Evolutionary conservation across 2,888 invertebrate genomes (phyloP), one percentile per base, ranked within the genome.

Genomic region (Pollenia labialis): DNA sequence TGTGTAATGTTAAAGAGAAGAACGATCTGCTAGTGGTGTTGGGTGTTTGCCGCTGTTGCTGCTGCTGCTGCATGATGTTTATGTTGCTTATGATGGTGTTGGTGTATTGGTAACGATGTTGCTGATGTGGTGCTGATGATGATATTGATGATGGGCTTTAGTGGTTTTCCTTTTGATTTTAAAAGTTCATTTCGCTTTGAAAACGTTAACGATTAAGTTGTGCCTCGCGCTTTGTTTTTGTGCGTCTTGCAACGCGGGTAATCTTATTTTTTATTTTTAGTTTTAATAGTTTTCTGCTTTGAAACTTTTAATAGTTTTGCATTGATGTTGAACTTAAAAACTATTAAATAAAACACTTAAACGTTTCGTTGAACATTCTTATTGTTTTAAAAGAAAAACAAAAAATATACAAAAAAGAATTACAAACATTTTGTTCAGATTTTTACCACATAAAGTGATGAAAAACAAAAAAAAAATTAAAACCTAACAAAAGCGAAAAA

Each of bases 151-250:
- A 89, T 89, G 90, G 92, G 91, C 91, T 91, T 89, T 91, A 90
- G 91, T 90, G 92, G 92, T 92, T 92, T 91, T 92, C 92, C 92
- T 93, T 93, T 93, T 92, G 91, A 91, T 92, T 92, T 93, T 90
- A 90, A 90, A 92, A 92, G 89, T 91, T 93, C 93, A 92, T 92
- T 92, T 92, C 91, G 92, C 90, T 92, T 93, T 90, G 91, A 92
- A 91, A 91, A 91, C 91, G 92, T 92, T 90, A 91, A 92, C 93
- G 90, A 91, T 91, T 90, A 91, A 91, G 92, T 92, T 91, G 91
- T 92, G 92, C 89, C 90, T 90, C 91, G 92, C 92, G 92, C 92
- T 92, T 91, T 90, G 79, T 84, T 81, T 58, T 81, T 69, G 80
- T 77, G 85, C 83, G 71, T 81, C 76, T 81, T 84, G 76, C 76